A percentile compares a stretch with the other conserved stretches of the same genome.
These are phyloP conservation scores for Tachysurus vachellii DNA, from an alignment of 2,113 vertebrate species.

Conservation along the genomic window DNA sequence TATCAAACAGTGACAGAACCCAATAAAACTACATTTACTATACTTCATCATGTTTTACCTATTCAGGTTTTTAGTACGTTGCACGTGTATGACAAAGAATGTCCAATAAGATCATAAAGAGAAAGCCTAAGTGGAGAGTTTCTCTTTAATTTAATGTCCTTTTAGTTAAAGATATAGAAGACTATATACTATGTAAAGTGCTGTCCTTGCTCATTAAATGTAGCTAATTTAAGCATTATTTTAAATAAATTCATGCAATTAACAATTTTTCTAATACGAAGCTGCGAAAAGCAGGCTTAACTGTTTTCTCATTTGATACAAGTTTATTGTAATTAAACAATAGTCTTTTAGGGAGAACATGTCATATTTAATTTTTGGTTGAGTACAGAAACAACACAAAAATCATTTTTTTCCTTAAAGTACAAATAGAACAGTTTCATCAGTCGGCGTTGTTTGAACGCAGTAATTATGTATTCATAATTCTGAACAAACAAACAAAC, in stretches of 20 bases:
- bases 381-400: not conserved
- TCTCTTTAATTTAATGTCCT: conserved; percentile 80
- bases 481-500: not conserved
- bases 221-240: not conserved
- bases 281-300: conserved; percentile 14
- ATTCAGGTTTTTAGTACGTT: conserved; percentile 9
- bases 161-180: conserved; percentile 65
- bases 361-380: not conserved
- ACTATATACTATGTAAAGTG: not conserved
- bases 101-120: conserved; percentile 83
- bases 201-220: not conserved
- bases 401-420: not conserved
- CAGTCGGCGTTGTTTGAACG: not conserved
- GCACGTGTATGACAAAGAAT: conserved; percentile 17
- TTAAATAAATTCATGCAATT: not conserved
- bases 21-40: not conserved
- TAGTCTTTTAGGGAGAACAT: not conserved
- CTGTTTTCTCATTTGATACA: conserved; percentile 36
- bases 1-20: not conserved
- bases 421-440: not conserved
- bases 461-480: not conserved
- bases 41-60: not conserved
- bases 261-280: conserved; percentile 45
- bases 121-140: conserved; percentile 77
- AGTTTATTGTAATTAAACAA: not conserved